phyloP scores from a whole-genome alignment of 2,888 invertebrate species.

The Crioceris asparagi region DNA sequence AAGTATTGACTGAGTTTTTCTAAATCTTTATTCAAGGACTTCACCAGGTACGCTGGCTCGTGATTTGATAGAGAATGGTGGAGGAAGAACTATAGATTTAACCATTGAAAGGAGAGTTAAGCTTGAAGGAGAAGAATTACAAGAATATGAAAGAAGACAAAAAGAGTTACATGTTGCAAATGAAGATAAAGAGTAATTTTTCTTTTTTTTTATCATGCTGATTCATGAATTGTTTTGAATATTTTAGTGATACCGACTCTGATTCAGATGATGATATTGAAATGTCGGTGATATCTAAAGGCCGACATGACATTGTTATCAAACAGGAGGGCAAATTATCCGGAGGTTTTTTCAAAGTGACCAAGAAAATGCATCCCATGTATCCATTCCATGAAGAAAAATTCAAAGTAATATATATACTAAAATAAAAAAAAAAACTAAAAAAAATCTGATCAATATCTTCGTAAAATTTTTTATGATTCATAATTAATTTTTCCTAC shows the following conservation, averaged over 20 bases:
- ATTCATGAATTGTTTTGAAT: too few species aligned
- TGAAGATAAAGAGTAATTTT: constrained; percentile 30
- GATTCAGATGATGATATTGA: constrained; percentile 78
- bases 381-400: constrained; percentile 91
- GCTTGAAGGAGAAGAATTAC: constrained; percentile 67
- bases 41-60: constrained; percentile 72
- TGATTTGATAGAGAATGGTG: constrained; percentile 67
- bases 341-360: constrained; percentile 77
- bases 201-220: too few species aligned
- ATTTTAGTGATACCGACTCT: constrained; percentile 60
- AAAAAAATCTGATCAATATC: neutral
- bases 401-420: constrained; percentile 45
- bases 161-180: constrained; percentile 39
- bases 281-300: constrained; percentile 66
- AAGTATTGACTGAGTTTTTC: too few species aligned
- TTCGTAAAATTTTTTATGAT: too few species aligned
- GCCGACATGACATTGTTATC: constrained; percentile 83
- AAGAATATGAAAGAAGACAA: constrained; percentile 60
- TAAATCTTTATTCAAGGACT: constrained; percentile 45
- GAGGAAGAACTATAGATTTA: constrained; percentile 60
- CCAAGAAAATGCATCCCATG: constrained; percentile 91
- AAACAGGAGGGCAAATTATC: constrained; percentile 53
- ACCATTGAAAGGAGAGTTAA: constrained; percentile 59
- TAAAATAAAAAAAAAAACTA: neutral
- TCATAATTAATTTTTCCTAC: too few species aligned